Conservation (phyloP, 1,140 invertebrate species). For the Leptinotarsa defecta region DNA sequence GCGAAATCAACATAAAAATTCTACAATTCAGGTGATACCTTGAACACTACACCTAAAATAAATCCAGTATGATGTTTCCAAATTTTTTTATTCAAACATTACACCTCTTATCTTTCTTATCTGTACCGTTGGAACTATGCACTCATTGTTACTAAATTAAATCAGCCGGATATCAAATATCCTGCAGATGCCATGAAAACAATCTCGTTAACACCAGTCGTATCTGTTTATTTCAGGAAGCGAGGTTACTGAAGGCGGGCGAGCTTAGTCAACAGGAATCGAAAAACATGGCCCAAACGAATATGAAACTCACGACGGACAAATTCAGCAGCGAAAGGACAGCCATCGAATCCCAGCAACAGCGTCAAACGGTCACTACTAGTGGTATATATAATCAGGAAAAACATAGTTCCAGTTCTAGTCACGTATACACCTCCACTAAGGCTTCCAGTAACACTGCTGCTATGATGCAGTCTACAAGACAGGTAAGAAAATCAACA, state of each 20-base stretch:
- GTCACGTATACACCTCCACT: conserved; percentile 72
- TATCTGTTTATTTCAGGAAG: conserved; percentile 65
- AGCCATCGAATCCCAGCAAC: conserved; percentile 81
- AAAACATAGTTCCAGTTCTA: conserved; percentile 71
- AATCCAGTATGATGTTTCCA: neutral
- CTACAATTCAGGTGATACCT: too few relatives aligned
- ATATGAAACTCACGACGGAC: conserved; percentile 82
- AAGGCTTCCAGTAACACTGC: conserved; percentile 63
- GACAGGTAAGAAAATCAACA: conserved; percentile 37
- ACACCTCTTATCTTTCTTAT: neutral
- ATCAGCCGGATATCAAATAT: neutral
- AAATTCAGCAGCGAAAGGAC: conserved; percentile 84
- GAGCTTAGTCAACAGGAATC: conserved; percentile 83
- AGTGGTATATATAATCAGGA: conserved; percentile 80
- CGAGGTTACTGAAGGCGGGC: conserved; percentile 77
- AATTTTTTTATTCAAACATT: conserved; percentile 1
- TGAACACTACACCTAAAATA: too few relatives aligned
- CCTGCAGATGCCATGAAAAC: neutral
- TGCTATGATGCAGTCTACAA: conserved; percentile 37
- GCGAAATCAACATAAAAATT: too few relatives aligned
- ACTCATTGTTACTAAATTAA: conserved; percentile 3
- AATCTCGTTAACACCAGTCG: neutral
- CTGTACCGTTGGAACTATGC: neutral
- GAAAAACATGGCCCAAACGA: conserved; percentile 72
- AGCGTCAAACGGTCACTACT: conserved; percentile 78